These are phyloP conservation scores for Ariolimax columbianus DNA, from an alignment of 2,888 invertebrate genomes.

Conservation along the genomic window DNA sequence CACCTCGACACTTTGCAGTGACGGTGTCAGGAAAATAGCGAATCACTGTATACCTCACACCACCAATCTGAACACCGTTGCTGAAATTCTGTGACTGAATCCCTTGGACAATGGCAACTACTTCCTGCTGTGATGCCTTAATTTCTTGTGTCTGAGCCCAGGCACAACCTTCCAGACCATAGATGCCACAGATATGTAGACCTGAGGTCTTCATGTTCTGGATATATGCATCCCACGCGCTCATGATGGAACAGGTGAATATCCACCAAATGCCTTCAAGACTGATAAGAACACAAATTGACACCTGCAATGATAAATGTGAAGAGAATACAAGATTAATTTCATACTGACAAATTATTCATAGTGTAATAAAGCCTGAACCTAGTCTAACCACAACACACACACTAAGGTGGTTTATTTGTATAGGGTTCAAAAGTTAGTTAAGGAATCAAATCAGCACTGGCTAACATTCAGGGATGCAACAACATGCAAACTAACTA, in stretches of 20 bases:
- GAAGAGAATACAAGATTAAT: neutral
- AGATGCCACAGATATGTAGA: slow-evolving; percentile 49
- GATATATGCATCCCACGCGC: slow-evolving; percentile 53
- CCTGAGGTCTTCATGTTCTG: slow-evolving; percentile 50
- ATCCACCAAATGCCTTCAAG: neutral
- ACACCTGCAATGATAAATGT: neutral
- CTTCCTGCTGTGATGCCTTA: slow-evolving; percentile 39
- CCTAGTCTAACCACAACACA: neutral
- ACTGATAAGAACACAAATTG: neutral
- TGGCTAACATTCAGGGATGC: too few species aligned
- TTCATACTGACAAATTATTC: neutral
- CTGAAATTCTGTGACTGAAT: slow-evolving; percentile 40
- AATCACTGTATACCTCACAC: slow-evolving; percentile 43
- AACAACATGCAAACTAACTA: too few species aligned
- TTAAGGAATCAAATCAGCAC: neutral
- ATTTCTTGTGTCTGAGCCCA: slow-evolving; percentile 53
- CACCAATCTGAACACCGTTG: slow-evolving; percentile 40
- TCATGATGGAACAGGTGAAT: slow-evolving; percentile 26
- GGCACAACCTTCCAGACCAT: slow-evolving; percentile 48
- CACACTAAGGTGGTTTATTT: neutral
- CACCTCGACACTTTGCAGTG: slow-evolving; percentile 46
- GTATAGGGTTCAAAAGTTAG: too few species aligned
- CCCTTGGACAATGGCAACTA: slow-evolving; percentile 43
- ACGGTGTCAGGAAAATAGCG: slow-evolving; percentile 24
- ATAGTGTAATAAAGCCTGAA: neutral